A percentile compares a stretch with the other conserved stretches of the same genome.
phyloP scores from a whole-genome alignment of 2,888 invertebrate species.

The Acronicta aceris region DNA sequence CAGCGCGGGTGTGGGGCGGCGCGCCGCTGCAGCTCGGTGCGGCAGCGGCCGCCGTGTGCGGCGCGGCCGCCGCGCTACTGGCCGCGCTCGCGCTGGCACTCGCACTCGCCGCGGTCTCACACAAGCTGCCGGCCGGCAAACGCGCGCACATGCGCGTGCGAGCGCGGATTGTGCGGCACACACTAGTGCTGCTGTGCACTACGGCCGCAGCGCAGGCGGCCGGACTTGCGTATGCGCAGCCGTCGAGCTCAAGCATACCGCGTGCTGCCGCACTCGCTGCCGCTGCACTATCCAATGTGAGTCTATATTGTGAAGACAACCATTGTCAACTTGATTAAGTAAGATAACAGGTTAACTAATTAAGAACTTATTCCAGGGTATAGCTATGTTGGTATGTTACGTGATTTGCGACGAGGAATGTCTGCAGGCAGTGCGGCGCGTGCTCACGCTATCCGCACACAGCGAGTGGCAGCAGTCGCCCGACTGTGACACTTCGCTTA shows the following conservation, averaged over 20 bases:
- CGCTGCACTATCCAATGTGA: slow-evolving; percentile 78
- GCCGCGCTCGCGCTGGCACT: slow-evolving; percentile 91
- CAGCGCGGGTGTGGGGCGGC: slow-evolving; percentile 91
- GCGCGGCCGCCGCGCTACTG: slow-evolving; percentile 91
- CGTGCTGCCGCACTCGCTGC: slow-evolving; percentile 74
- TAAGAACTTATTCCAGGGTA: slow-evolving; percentile 76
- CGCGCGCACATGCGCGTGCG: slow-evolving; percentile 84
- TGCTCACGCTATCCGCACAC: slow-evolving; percentile 73
- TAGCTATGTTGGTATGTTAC: slow-evolving; percentile 90
- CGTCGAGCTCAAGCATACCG: slow-evolving; percentile 66
- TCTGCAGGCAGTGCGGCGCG: slow-evolving; percentile 77
- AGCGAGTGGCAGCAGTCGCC: slow-evolving; percentile 87
- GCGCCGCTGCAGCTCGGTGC: slow-evolving; percentile 87
- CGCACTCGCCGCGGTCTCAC: slow-evolving; percentile 90
- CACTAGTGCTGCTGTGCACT: slow-evolving; percentile 73
- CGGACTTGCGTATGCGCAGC: slow-evolving; percentile 82
- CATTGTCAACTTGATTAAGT: background rate
- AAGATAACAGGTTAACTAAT: background rate
- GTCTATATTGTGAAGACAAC: slow-evolving; percentile 27
- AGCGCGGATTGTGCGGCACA: slow-evolving; percentile 74
- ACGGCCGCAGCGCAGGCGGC: slow-evolving; percentile 78
- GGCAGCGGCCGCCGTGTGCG: slow-evolving; percentile 91
- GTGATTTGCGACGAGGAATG: slow-evolving; percentile 89
- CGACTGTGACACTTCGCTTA: slow-evolving; percentile 89
- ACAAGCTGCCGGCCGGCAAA: slow-evolving; percentile 89